Base-by-base conservation (phyloP, 1,140 invertebrate genomes). In the Microplitis mediator region DNA sequence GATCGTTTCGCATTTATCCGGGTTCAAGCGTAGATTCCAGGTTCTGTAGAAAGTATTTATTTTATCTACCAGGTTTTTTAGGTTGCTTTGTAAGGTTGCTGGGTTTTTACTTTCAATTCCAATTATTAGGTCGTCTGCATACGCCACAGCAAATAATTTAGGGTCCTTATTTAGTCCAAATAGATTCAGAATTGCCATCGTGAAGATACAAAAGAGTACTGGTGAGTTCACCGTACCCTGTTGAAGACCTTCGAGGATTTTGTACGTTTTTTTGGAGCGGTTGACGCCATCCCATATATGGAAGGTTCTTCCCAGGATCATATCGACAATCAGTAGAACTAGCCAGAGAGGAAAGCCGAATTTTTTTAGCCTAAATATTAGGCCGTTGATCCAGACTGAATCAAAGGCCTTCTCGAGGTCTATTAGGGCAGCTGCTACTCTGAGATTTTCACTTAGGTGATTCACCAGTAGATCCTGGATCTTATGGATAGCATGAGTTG, bases 121-220 rank as follows among this genome's bases (percentile, higher is more conserved):
- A 0, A 77, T 14, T 2, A 77, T 74, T 9, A 75, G 4, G 14
- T 79, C 76, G 16, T 79, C 78, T 1, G 75, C 76, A 52, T 76
- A 78, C 1, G 73, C 72, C 1, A 72, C 69, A 23, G 51, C 4
- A 3, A 23, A 31, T 16, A 23, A 16, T 2, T 61, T 23, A 4
- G 32, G 11, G 6, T 51, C 35, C 4, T 9, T n/a, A 6, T 31
- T 60, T 8, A 77, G 9, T 6, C n/a, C 63, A 36, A 69, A 74
- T 45, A 69, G 13, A 1, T 36, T 58, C 1, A 74, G 32, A 0
- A 77, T n/a, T 3, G 75, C 60, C n/a, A 58, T 3, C 0, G 61
- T 74, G 16, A 61, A 74, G 13, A 74, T 74, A 52, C 71, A 70
- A 32, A 71, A 74, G 6, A 71, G 45, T 13, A 70, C 16, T 4